Evolutionary conservation across 2,888 invertebrate species (phyloP).

Genomic region (Drosophila atripex): DNA sequence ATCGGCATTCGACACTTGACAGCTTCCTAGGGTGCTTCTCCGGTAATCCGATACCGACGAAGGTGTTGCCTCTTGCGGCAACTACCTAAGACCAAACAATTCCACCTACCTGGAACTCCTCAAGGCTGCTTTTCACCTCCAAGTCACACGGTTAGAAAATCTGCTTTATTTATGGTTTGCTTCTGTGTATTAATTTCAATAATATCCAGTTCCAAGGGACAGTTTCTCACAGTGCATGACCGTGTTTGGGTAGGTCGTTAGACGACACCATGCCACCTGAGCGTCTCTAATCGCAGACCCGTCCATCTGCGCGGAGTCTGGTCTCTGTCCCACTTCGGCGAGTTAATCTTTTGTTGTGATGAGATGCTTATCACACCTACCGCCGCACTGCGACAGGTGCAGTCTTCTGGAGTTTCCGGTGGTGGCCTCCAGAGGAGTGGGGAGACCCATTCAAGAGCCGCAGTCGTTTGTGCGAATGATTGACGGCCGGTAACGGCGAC

Average conservation of each 20-base stretch:
- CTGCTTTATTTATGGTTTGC: background rate
- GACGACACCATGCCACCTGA: conserved; percentile 2
- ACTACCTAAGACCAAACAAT: conserved; percentile 28
- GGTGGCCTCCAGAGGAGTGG: conserved; percentile 3
- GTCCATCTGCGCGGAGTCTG: conserved; percentile 18
- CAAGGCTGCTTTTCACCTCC: conserved; percentile 25
- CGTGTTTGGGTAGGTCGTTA: conserved; percentile 6
- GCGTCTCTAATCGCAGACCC: conserved; percentile 19
- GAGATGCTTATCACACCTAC: conserved; percentile 65
- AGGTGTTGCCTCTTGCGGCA: conserved; percentile 35
- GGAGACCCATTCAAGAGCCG: conserved; percentile 24
- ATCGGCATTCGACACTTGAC: conserved; percentile 15
- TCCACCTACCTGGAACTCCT: conserved; percentile 25
- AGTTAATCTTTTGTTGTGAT: conserved; percentile 63
- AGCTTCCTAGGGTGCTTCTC: conserved; percentile 32
- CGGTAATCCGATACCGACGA: conserved; percentile 25
- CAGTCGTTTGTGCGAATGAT: conserved; percentile 66
- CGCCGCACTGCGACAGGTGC: conserved; percentile 59
- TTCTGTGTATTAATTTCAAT: too few relatives aligned
- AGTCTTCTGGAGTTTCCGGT: conserved; percentile 21
- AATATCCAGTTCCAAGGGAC: too few relatives aligned
- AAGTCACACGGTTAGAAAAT: conserved; percentile 2
- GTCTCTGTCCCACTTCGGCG: conserved; percentile 52
- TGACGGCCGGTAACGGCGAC: conserved; percentile 48
- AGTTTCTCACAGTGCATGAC: background rate